Percentiles rank a stretch among this genome's conserved stretches.
phyloP scores from a whole-genome alignment of 37 sponge, comb jelly and placozoan genomes.

The Aphrocallistes beatrix region DNA sequence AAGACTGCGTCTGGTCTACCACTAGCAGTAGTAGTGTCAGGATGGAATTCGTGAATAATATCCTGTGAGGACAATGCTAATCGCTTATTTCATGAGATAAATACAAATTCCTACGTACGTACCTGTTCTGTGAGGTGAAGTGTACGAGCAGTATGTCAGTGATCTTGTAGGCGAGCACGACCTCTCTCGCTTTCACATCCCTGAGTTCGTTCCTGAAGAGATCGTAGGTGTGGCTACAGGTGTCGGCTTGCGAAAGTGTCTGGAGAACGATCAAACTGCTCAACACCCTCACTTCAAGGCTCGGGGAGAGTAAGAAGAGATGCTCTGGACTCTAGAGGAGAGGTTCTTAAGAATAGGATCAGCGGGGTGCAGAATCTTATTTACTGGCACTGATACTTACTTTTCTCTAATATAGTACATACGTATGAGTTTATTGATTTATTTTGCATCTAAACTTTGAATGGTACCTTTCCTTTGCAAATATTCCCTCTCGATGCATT shows the following conservation, averaged over 20 bases:
- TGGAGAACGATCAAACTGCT: not conserved
- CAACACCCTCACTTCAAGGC: not conserved
- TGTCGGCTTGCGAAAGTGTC: not conserved
- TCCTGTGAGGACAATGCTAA: not conserved
- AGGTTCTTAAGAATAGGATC: too few relatives aligned
- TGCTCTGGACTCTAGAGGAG: too few relatives aligned
- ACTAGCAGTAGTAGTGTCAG: not conserved
- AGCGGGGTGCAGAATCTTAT: too few relatives aligned
- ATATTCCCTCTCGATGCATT: not conserved
- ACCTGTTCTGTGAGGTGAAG: conserved; percentile 14
- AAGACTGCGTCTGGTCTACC: not conserved
- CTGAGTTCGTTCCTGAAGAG: not conserved
- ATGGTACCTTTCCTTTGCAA: not conserved
- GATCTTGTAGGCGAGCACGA: not conserved
- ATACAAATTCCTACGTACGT: not conserved
- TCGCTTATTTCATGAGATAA: not conserved
- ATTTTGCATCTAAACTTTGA: too few relatives aligned
- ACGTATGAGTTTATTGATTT: too few relatives aligned
- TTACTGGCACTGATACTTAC: too few relatives aligned
- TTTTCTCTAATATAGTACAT: too few relatives aligned
- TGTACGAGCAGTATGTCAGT: not conserved
- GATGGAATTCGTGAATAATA: not conserved
- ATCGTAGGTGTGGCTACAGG: not conserved
- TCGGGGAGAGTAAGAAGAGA: not conserved
- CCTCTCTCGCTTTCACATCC: not conserved